phyloP scores from a whole-genome alignment of 2,797 vertebrate genomes.

The Clamator glandarius region DNA sequence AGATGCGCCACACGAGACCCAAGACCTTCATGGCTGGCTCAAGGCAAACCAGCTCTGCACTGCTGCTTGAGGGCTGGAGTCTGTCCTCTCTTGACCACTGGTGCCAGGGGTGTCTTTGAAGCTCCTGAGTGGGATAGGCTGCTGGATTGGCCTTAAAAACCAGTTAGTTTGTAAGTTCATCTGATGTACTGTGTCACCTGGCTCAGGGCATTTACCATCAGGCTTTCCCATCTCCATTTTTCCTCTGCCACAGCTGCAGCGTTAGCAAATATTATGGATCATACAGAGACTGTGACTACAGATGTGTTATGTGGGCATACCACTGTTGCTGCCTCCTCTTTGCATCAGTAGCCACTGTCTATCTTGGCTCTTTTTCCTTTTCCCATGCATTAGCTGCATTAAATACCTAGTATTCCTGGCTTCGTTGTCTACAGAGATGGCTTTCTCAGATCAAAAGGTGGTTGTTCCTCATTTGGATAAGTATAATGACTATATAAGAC shows the following conservation, averaged over 20 bases:
- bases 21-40: background rate
- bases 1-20: rapidly evolving
- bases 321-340: background rate
- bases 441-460: background rate
- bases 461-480: background rate
- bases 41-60: background rate
- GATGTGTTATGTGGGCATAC: background rate
- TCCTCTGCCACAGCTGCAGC: background rate
- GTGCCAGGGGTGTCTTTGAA: background rate
- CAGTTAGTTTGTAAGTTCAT: background rate
- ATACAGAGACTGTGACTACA: background rate
- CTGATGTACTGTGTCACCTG: background rate
- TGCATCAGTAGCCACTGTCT: background rate
- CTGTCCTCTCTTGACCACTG: background rate
- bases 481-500: background rate
- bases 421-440: background rate
- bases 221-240: background rate
- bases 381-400: background rate
- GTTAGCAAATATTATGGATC: background rate
- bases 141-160: background rate
- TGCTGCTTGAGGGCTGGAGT: rapidly evolving
- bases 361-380: background rate
- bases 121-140: background rate
- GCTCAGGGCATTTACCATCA: background rate
- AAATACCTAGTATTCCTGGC: background rate